phyloP scores from a whole-genome alignment of 2,797 vertebrate genomes.

The Lacerta viridis region DNA sequence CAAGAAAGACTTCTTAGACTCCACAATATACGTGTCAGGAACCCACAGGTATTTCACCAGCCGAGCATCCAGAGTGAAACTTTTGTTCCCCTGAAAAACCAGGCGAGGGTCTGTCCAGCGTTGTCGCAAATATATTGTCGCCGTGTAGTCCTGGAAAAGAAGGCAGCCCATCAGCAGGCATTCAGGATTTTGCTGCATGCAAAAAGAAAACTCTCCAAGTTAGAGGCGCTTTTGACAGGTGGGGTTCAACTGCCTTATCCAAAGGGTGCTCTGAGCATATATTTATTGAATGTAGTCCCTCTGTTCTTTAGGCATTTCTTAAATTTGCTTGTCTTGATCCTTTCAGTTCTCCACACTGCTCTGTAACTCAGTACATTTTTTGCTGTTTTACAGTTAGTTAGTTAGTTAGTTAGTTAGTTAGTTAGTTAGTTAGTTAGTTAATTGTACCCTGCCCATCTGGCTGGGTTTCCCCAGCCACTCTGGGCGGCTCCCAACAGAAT shows the following conservation, averaged over 20 bases:
- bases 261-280: not conserved
- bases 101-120: constrained; percentile 81
- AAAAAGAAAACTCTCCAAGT: not conserved
- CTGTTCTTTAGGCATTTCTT: not conserved
- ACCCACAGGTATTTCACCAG: constrained; percentile 85
- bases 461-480: no score
- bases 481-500: no score
- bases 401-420: no score
- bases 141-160: constrained; percentile 82
- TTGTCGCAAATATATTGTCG: constrained; percentile 82
- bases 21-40: constrained; percentile 85
- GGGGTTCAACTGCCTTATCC: not conserved
- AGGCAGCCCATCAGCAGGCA: not conserved
- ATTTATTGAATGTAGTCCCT: not conserved
- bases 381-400: no score
- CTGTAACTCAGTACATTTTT: no score
- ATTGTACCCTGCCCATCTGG: no score
- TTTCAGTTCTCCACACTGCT: not conserved
- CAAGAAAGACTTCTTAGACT: constrained; percentile 84
- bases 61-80: constrained; percentile 82
- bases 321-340: not conserved
- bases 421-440: no score
- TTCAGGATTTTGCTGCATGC: not conserved
- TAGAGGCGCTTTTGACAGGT: not conserved
- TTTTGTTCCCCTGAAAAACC: constrained; percentile 81